Evolutionary conservation across 1,140 invertebrate species (phyloP).

Genomic region (Caenorhabditis briggsae): DNA sequence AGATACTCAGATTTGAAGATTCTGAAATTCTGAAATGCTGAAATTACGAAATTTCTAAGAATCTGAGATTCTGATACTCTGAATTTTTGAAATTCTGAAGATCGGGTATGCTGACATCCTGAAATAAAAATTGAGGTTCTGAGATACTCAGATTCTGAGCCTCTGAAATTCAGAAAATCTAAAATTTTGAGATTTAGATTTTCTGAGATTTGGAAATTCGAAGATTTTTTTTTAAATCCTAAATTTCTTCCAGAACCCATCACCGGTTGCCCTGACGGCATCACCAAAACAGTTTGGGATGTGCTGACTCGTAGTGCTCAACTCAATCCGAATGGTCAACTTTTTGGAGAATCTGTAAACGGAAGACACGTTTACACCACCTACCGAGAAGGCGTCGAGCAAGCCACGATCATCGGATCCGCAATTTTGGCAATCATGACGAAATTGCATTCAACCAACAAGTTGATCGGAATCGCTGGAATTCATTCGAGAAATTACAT

Average conservation of each 20-base stretch:
- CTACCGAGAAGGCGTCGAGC: constrained; percentile 58
- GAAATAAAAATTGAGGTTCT: no score
- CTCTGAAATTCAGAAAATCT: no score
- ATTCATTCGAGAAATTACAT: constrained; percentile 69
- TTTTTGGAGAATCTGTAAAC: constrained; percentile 57
- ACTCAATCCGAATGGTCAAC: constrained; percentile 56
- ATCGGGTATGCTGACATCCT: no score
- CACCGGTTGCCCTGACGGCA: constrained; percentile 55
- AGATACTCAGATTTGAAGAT: no score
- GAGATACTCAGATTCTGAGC: no score
- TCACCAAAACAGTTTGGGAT: constrained; percentile 66
- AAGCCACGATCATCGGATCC: constrained; percentile 63
- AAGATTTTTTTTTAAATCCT: neutral
- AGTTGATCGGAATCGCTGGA: constrained; percentile 66
- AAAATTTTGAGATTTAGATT: no score
- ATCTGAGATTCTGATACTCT: no score
- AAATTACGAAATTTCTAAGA: no score
- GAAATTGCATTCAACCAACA: constrained; percentile 51
- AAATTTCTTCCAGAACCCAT: constrained; percentile 63
- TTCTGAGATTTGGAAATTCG: no score
- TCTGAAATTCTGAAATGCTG: no score
- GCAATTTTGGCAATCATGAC: constrained; percentile 61
- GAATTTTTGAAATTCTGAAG: no score
- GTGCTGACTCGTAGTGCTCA: constrained; percentile 60
- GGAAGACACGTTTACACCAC: constrained; percentile 49